Percentiles rank a stretch among this genome's conserved stretches.
These are phyloP conservation scores for Platysternon megacephalum DNA, from an alignment of 2,113 vertebrate species.

Conservation along the genomic window DNA sequence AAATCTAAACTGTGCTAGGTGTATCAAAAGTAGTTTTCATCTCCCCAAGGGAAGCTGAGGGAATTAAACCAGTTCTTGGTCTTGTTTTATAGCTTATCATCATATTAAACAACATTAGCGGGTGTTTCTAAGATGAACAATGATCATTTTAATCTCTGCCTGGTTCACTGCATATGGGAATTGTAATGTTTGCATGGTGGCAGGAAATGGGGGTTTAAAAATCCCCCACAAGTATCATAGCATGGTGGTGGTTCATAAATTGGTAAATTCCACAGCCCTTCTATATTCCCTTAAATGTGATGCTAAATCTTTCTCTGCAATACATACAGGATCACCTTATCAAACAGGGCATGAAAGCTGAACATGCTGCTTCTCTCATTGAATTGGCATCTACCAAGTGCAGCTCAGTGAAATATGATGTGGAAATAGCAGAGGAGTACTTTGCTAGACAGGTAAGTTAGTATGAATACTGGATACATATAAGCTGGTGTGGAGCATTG, in stretches of 20 bases:
- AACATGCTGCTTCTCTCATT: constrained; percentile 89
- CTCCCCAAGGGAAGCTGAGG: neutral
- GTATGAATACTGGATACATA: fast-evolving
- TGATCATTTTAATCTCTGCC: fast-evolving
- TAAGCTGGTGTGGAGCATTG: fast-evolving
- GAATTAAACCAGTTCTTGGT: neutral
- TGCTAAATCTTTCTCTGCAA: neutral
- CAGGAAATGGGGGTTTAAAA: neutral
- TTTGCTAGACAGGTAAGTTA: constrained; percentile 91
- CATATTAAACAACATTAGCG: neutral
- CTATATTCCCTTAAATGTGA: neutral
- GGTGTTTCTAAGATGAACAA: neutral
- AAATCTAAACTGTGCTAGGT: neutral
- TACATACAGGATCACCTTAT: constrained; percentile 88
- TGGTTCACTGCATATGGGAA: fast-evolving
- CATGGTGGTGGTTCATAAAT: neutral
- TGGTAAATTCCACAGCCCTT: neutral
- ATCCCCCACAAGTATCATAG: neutral
- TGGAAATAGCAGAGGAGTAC: constrained; percentile 97
- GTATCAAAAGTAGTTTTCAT: neutral
- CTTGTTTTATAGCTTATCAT: neutral
- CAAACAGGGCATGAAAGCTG: constrained; percentile 94
- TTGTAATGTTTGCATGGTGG: neutral
- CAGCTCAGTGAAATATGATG: constrained; percentile 93
- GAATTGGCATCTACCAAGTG: constrained; percentile 89